Percentiles rank a stretch among this genome's conserved stretches.
Evolutionary conservation across 2,797 vertebrate species (phyloP).

Genomic region (Alca torda): DNA sequence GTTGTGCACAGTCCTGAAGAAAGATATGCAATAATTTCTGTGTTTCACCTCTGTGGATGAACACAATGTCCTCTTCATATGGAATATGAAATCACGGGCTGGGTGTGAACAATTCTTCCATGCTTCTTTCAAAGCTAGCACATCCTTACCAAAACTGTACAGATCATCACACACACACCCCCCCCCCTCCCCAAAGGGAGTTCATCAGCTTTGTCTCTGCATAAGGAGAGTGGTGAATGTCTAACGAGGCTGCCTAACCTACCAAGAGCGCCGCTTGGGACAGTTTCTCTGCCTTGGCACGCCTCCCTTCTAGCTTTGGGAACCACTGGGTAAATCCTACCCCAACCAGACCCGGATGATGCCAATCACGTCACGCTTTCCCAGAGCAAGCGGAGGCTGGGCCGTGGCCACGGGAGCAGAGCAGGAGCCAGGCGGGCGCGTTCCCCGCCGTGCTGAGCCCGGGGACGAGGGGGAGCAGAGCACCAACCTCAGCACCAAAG

Average conservation of each 20-base stretch:
- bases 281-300: neutral
- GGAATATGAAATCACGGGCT: neutral
- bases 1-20: neutral
- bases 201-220: neutral
- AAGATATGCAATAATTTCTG: neutral
- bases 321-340: neutral
- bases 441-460: neutral
- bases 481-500: neutral
- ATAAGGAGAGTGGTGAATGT: neutral
- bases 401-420: neutral
- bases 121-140: neutral
- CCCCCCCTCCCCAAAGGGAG: neutral
- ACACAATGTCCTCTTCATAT: neutral
- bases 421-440: fast-evolving
- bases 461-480: neutral
- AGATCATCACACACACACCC: neutral
- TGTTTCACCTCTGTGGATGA: neutral
- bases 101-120: neutral
- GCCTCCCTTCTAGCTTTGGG: neutral
- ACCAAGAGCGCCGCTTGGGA: neutral
- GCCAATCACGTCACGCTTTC: neutral
- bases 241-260: neutral
- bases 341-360: neutral
- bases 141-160: neutral
- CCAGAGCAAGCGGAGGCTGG: neutral